Base-by-base conservation (phyloP, 2,113 vertebrate species). In the Pangasianodon hypophthalmus region DNA sequence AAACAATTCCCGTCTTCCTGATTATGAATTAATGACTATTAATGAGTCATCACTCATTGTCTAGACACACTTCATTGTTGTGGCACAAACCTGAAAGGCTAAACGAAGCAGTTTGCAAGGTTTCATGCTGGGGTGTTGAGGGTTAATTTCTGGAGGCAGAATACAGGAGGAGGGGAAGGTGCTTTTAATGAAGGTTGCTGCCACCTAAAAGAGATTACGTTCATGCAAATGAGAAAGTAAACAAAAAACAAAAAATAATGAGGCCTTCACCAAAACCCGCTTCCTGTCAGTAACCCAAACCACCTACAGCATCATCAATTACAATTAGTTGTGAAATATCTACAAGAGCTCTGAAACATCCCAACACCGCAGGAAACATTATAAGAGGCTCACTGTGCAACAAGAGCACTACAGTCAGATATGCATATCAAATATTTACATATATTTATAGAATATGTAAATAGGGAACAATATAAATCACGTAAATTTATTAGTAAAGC, bases 171-270 rank as follows among this genome's bases (percentile, higher is more conserved):
- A 54, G 4, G 48, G n/a, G 21, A 41, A 83, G 58, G 32, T 37
- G n/a, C 81, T 58, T 83, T 83, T 58, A 83, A 58, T 83, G 54
- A 41, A 82, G 50, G 79, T 82, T 82, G 50, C 50, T 82, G 50
- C 79, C 50, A 54, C 54, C 50, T n/a, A 82, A 83, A 41, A 41
- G 50, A 56, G 32, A 58, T 81, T 81, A 81, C 14, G 5, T n/a
- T 83, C 54, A 58, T 58, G 52, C 81, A 83, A 82, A 82, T 41
- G 81, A 83, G 81, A 58, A 83, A 83, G 41, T 58, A 58, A 58
- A 83, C 81, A 56, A 56, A 41, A 19, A 54, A n/a, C 32, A 56
- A 0, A 5, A 83, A 56, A 54, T 82, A 37, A 82, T 52, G 79
- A 81, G 79, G 79, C 14, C 14, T 80, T 54, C 6, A 19, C 29